phyloP scores from a whole-genome alignment of 2,797 vertebrate species.

The Gadopsis bispinosus region DNA sequence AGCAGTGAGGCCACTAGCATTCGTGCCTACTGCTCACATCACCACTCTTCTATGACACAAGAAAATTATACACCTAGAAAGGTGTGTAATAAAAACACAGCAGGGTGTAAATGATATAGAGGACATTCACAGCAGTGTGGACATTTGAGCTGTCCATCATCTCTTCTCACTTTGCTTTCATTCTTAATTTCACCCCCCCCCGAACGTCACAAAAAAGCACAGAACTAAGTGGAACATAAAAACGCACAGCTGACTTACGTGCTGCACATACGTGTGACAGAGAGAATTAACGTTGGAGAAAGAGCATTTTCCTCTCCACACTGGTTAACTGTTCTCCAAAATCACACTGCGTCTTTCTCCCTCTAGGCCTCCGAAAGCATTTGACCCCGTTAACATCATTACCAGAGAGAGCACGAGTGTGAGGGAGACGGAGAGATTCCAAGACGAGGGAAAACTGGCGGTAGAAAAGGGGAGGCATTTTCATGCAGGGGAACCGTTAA shows the following conservation, averaged over 20 bases:
- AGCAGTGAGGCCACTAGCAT: slow-evolving; percentile 63
- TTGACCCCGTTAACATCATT: slow-evolving; percentile 76
- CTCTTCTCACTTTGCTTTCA: slow-evolving; percentile 15
- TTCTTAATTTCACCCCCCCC: slow-evolving; percentile 21
- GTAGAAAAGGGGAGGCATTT: slow-evolving; percentile 33
- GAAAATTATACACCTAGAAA: slow-evolving; percentile 81
- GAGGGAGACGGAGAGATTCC: slow-evolving; percentile 58
- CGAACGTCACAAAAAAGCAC: slow-evolving; percentile 45
- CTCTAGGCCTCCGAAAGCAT: slow-evolving; percentile 64
- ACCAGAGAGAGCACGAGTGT: slow-evolving; percentile 59
- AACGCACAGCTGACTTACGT: slow-evolving; percentile 33
- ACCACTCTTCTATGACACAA: slow-evolving; percentile 63
- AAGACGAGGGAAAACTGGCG: slow-evolving; percentile 55
- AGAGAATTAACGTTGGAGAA: slow-evolving; percentile 42
- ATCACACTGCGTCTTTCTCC: slow-evolving; percentile 56
- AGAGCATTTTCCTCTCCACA: slow-evolving; percentile 36
- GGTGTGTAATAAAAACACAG: slow-evolving; percentile 76
- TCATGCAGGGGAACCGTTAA: slow-evolving; percentile 20
- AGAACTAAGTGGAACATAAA: slow-evolving; percentile 47
- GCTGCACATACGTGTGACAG: slow-evolving; percentile 39
- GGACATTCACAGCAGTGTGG: slow-evolving; percentile 37
- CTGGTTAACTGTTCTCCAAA: slow-evolving; percentile 63
- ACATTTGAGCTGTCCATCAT: slow-evolving; percentile 43
- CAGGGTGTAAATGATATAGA: slow-evolving; percentile 54
- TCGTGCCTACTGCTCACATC: slow-evolving; percentile 54